Base-by-base conservation (phyloP, 35 echinoderm and acorn worm genomes). In the Diadema setosum region DNA sequence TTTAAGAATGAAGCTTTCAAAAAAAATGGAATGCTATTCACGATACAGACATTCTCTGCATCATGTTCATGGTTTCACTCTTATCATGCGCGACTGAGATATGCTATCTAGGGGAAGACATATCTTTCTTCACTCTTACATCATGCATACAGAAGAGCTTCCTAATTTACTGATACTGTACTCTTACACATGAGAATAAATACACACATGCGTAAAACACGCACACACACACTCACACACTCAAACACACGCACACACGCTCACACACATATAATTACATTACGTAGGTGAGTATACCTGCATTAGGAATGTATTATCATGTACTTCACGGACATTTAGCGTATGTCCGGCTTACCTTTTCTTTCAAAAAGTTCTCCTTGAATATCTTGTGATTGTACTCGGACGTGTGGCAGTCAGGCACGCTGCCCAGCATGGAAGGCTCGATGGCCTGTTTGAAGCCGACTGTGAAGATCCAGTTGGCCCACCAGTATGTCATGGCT, bases 381-480 rank as follows among this genome's bases (percentile, higher is more conserved):
- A 87, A 87, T 14, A 73, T 33, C 48, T 85, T 31, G 17, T 88
- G 70, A 50, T 97, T 93, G 60, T 90, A 87, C 11, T 94, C 82
- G 26, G 96, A 41, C 39, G 73, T 85, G 50, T 92, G 93, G 8
- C 50, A 52, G 14, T 94, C 67, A 12, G 96, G 86, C 24, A 97
- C 41, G 56, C 46, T 82, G 5, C 95, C 95, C 25, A 97, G 82
- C 75, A 93, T 91, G 0, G 84, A 76, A 23, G 89, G 69, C 29
- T 97, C 87, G 1, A 97, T 59, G 3, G 91, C 49, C 59, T 84
- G 58, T 41, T 93, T 90, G 63, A 90, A 97, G 23, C 94, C 94
- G 0, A 93, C 25, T 0, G 26, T 34, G 26, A 97, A 93, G 17
- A 97, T 41, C 94, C 94, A 97, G 73, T 97, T 93, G 42, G 93